These are phyloP conservation scores for Erebia palarica DNA, from an alignment of 2,888 invertebrate species.

Conservation along the genomic window DNA sequence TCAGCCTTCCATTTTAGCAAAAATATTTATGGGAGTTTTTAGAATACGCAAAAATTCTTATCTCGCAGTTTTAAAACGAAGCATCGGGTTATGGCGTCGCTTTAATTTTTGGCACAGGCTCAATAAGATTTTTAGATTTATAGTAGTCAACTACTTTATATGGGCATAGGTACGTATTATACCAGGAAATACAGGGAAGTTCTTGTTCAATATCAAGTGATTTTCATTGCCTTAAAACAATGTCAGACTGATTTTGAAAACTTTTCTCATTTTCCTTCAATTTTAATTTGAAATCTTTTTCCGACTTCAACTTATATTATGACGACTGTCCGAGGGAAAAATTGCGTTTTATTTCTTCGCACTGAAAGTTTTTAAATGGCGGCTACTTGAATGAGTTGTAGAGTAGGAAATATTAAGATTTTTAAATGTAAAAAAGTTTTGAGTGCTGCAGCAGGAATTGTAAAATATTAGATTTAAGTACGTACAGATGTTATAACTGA, in stretches of 20 bases:
- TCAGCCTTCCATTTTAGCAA: no score
- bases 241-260: conserved; percentile 23
- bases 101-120: conserved; percentile 35
- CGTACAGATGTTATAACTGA: no score
- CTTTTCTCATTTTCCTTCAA: conserved; percentile 29
- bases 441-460: neutral
- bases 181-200: conserved; percentile 29
- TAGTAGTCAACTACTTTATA: conserved; percentile 12
- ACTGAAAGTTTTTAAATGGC: conserved; percentile 15
- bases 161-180: neutral
- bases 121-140: conserved; percentile 38
- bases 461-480: neutral
- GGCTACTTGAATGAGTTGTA: conserved; percentile 7
- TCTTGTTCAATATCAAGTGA: conserved; percentile 32
- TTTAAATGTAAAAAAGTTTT: neutral
- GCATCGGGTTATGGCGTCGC: conserved; percentile 16
- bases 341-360: conserved; percentile 19
- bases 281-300: conserved; percentile 27
- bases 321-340: conserved; percentile 15
- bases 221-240: conserved; percentile 24
- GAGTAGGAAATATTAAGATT: neutral
- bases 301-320: conserved; percentile 24
- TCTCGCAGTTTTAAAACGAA: conserved; percentile 1
- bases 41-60: neutral
- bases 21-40: neutral